Evolutionary conservation across 92 coral and sea anemone genomes (phyloP).

Genomic region (Blastomussa wellsi): DNA sequence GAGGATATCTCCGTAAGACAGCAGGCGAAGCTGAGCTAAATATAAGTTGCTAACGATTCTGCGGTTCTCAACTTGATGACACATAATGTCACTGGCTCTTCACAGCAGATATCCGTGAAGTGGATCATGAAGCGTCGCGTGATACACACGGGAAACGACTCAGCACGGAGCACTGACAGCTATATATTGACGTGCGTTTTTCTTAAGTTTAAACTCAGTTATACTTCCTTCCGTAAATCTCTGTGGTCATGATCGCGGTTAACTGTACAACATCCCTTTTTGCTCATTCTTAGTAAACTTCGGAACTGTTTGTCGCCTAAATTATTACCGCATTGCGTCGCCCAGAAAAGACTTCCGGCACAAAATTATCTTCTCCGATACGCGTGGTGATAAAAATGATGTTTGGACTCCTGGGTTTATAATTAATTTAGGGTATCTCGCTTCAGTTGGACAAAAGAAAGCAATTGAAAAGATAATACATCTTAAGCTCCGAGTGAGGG

Average conservation of each 20-base stretch:
- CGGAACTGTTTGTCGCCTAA: not conserved
- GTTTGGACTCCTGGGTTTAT: too few relatives aligned
- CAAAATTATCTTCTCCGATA: not conserved
- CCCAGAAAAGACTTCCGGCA: not conserved
- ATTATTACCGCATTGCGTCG: not conserved
- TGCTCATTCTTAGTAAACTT: not conserved
- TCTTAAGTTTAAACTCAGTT: not conserved
- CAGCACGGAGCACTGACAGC: not conserved
- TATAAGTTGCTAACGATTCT: not conserved
- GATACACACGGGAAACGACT: slow-evolving; percentile 1
- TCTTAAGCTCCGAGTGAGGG: not conserved
- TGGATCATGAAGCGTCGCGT: slow-evolving; percentile 19
- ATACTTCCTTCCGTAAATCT: slow-evolving; percentile 21
- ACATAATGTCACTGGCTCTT: not conserved
- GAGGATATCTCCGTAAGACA: not conserved
- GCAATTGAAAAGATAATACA: not conserved
- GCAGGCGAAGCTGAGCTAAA: too few relatives aligned
- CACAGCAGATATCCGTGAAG: not conserved
- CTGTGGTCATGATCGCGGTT: not conserved
- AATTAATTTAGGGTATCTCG: not conserved
- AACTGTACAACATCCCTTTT: not conserved
- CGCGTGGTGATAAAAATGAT: not conserved
- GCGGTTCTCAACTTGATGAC: not conserved
- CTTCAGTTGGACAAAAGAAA: not conserved
- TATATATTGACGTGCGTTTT: not conserved